Evolutionary conservation across 2,797 vertebrate genomes (phyloP), one percentile per base, ranked within the genome.

Genomic region (Eospalax fontanierii): DNA sequence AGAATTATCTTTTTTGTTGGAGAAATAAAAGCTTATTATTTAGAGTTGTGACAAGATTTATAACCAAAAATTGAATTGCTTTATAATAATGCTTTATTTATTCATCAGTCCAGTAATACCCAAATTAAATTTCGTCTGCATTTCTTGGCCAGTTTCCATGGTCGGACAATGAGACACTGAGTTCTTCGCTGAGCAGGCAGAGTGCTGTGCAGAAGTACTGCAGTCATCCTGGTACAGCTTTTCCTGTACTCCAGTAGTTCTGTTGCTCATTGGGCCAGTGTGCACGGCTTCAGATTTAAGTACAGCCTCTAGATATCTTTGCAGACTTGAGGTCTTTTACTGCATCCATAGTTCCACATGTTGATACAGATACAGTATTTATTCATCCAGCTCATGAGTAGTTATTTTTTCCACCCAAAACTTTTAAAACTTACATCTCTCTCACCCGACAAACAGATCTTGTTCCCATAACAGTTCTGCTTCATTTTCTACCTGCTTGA

Each of bases 71-170:
- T 91, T 99, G 99, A 22, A 99, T 99, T 28, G 99, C 98, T 98
- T 99, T 99, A 10, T 99, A 98, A 0, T 99, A 99, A n/a, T 99
- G 98, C 90, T 99, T 99, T 99, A 99, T 99, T 96, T 99, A 98
- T 43, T 99, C 99, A 18, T 99, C 99, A 33, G 98, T 99, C 19
- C 99, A 99, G 97, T 99, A 99, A 4, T 99, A 98, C 61, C 99
- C 99, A 87, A 99, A 99, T 28, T 38, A 97, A 99, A 99, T 93
- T 99, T 99, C 6, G 99, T 99, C 99, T 99, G 99, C 95, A 99
- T 99, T 98, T 99, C 98, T 97, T 99, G 98, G 79, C 98, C 99
- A 95, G 99, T 98, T 93, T 99, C 93, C 99, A 98, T 89, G 99
- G 98, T 95, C 99, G 97, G 92, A 99, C 99, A 97, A 98, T 99